Percentiles rank a stretch among this genome's conserved stretches.
Evolutionary conservation across 2,113 vertebrate genomes (phyloP).

Genomic region (Ageneiosus marmoratus): DNA sequence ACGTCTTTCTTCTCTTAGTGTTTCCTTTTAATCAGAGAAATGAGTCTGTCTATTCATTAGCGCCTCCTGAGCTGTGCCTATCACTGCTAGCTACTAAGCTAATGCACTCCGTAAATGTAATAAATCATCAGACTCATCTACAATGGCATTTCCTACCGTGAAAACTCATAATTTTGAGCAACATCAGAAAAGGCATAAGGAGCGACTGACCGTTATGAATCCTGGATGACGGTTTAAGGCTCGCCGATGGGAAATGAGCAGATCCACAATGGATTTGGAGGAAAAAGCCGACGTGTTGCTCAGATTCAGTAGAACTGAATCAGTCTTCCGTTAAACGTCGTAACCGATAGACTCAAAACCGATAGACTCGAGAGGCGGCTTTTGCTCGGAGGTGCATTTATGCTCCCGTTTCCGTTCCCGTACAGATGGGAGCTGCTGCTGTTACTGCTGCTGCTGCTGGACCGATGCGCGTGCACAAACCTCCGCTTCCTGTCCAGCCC

Average conservation of each 20-base stretch:
- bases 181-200: neutral
- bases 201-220: constrained; percentile 25
- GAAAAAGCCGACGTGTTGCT: constrained; percentile 42
- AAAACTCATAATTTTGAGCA: too few relatives aligned
- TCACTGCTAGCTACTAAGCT: constrained; percentile 4
- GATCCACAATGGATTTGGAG: constrained; percentile 40
- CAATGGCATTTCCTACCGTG: too few relatives aligned
- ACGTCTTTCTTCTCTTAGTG: neutral
- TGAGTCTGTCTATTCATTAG: neutral
- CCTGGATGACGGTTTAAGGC: constrained; percentile 23
- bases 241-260: constrained; percentile 29
- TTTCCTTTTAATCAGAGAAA: too few relatives aligned
- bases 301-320: constrained; percentile 27
- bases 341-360: neutral
- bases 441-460: constrained; percentile 29
- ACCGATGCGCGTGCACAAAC: constrained; percentile 52
- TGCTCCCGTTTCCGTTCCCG: constrained; percentile 48
- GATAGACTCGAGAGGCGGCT: constrained; percentile 15
- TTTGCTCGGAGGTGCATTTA: constrained; percentile 28
- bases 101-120: neutral
- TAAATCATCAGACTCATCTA: neutral
- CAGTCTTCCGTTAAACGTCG: neutral
- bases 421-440: constrained; percentile 37
- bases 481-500: constrained; percentile 59
- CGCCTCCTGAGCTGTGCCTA: neutral